Percentiles rank a stretch among this genome's conserved stretches.
These are phyloP conservation scores for Paelopatides confundens DNA, from an alignment of 53 echinoderm and acorn worm genomes.

Conservation along the genomic window DNA sequence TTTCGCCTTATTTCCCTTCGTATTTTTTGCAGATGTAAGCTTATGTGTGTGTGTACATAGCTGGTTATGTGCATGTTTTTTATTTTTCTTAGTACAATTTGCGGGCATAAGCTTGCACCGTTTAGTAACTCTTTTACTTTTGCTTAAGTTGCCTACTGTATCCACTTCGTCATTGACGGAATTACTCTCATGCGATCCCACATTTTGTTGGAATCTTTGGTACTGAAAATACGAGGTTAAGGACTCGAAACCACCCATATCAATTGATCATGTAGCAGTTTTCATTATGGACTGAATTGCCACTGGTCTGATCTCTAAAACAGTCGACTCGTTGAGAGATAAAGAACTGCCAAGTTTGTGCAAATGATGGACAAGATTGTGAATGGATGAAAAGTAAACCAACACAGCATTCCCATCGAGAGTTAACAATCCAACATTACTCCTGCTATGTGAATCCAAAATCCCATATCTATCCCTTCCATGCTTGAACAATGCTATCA, in stretches of 20 bases:
- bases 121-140: no score
- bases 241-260: not conserved
- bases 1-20: no score
- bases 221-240: no score
- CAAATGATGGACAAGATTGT: not conserved
- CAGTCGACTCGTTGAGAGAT: not conserved
- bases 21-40: no score
- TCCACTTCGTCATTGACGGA: no score
- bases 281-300: not conserved
- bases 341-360: not conserved
- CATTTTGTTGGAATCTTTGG: no score
- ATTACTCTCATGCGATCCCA: no score
- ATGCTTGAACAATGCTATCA: not conserved
- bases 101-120: no score
- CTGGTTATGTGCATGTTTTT: no score
- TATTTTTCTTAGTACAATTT: no score
- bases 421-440: not conserved
- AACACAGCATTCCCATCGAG: not conserved
- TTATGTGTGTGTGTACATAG: no score
- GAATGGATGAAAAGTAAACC: not conserved
- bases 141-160: no score
- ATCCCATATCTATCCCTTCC: not conserved
- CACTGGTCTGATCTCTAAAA: constrained; percentile 1
- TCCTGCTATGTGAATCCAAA: not conserved
- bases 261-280: not conserved